Conservation (phyloP, 2,888 invertebrate species). For the Cerceris ruficornis region DNA sequence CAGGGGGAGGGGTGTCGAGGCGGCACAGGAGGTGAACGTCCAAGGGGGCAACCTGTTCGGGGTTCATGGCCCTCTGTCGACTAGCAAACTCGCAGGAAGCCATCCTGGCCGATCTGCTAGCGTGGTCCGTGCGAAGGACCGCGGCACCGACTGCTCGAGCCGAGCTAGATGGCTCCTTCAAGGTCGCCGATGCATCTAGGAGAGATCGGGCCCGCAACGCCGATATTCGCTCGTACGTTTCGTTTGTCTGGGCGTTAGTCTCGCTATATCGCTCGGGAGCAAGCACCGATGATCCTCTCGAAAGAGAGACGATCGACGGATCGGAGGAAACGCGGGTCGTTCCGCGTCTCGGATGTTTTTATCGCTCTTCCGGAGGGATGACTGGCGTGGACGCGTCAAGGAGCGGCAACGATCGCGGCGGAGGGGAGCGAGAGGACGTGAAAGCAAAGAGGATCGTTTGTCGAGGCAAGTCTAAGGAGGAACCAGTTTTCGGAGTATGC, state of each 20-base stretch:
- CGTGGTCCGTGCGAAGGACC: conserved; percentile 61
- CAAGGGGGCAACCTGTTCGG: conserved; percentile 82
- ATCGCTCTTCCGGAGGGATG: conserved; percentile 35
- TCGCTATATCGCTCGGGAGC: no score
- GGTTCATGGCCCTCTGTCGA: conserved; percentile 81
- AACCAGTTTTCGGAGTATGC: conserved; percentile 71
- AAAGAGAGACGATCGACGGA: no score
- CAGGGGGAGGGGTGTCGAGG: conserved; percentile 62
- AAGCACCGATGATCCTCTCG: no score
- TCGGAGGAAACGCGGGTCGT: no score
- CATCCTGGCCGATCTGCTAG: conserved; percentile 75
- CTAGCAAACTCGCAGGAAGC: conserved; percentile 77
- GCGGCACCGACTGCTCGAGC: conserved; percentile 36
- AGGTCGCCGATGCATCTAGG: conserved; percentile 41
- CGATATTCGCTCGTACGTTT: no score
- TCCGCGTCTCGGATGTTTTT: not conserved
- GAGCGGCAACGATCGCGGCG: conserved; percentile 20
- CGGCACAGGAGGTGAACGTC: conserved; percentile 80
- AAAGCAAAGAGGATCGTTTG: conserved; percentile 50
- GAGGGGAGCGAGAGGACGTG: conserved; percentile 43
- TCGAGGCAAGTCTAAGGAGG: conserved; percentile 57
- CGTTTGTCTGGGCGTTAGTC: no score
- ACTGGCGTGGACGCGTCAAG: conserved; percentile 23
- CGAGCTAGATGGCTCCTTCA: conserved; percentile 34
- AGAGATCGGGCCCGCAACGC: no score